Percentiles rank a stretch among this genome's conserved stretches.
These are phyloP conservation scores for Coenonympha arcania DNA, from an alignment of 2,888 invertebrate genomes.

Conservation along the genomic window DNA sequence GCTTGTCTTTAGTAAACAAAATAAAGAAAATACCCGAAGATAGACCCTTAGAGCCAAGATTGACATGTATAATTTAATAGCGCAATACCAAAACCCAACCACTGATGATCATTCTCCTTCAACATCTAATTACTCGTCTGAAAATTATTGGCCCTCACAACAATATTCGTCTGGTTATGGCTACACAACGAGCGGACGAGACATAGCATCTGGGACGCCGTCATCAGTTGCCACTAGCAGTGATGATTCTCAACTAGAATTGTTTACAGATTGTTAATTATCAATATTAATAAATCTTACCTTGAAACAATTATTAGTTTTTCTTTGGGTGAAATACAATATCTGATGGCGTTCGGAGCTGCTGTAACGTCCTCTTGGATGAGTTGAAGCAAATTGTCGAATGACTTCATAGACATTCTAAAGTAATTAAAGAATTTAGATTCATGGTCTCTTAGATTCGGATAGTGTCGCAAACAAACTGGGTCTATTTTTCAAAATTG, in stretches of 20 bases:
- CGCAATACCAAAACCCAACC: not conserved
- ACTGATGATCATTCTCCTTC: not conserved
- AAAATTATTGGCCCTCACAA: not conserved
- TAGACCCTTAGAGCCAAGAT: not conserved
- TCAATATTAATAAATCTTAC: not conserved
- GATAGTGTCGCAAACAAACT: not conserved
- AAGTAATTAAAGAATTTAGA: not conserved
- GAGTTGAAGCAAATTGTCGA: not conserved
- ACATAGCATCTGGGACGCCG: not conserved
- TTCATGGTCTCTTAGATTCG: not conserved
- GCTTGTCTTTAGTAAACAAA: conserved; percentile 29
- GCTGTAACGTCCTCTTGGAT: not conserved
- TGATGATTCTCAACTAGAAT: not conserved
- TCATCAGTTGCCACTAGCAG: too few species aligned
- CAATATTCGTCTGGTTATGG: not conserved
- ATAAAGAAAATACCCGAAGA: conserved; percentile 28
- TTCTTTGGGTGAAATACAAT: not conserved
- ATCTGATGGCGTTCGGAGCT: not conserved
- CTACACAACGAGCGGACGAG: not conserved
- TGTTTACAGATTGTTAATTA: not conserved
- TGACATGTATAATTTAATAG: not conserved
- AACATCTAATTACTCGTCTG: not conserved
- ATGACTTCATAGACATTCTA: not conserved
- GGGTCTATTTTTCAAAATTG: not conserved
- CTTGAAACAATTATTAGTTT: not conserved